These are phyloP conservation scores for Lemur catta DNA, from an alignment of 2,797 vertebrate genomes.

Conservation along the genomic window DNA sequence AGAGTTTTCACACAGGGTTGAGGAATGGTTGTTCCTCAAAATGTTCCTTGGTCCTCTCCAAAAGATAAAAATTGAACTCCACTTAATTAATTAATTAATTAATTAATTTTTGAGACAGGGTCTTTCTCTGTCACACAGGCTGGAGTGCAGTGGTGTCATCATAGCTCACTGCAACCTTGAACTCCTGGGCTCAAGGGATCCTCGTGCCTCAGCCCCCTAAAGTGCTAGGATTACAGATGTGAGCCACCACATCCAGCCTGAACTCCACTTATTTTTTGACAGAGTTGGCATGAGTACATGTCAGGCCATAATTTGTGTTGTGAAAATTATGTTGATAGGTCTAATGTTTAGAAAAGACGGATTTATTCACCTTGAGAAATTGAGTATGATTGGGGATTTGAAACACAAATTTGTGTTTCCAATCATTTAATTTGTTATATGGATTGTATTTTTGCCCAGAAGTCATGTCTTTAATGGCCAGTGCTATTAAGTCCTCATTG, in stretches of 20 bases:
- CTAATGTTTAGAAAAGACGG: background rate
- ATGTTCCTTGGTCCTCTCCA: background rate
- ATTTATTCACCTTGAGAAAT: constrained; percentile 3
- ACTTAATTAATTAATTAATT: background rate
- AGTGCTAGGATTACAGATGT: background rate
- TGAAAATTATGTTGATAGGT: background rate
- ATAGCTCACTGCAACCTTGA: background rate
- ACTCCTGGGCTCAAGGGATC: background rate
- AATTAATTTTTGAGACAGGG: background rate
- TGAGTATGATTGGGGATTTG: background rate
- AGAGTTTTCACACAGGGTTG: background rate
- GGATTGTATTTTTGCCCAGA: constrained; percentile 29
- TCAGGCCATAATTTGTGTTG: background rate
- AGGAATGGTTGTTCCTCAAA: background rate
- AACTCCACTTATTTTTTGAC: background rate
- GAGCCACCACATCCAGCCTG: background rate
- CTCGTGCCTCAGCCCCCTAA: background rate
- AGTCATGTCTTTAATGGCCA: background rate
- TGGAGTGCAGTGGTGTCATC: background rate
- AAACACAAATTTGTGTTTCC: constrained; percentile 17
- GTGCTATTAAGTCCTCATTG: background rate
- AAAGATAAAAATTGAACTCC: background rate
- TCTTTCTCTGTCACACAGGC: background rate
- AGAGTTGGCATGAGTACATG: background rate
- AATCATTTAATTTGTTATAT: background rate